phyloP scores from a whole-genome alignment of 2,113 vertebrate species.

The Microtus oregoni region DNA sequence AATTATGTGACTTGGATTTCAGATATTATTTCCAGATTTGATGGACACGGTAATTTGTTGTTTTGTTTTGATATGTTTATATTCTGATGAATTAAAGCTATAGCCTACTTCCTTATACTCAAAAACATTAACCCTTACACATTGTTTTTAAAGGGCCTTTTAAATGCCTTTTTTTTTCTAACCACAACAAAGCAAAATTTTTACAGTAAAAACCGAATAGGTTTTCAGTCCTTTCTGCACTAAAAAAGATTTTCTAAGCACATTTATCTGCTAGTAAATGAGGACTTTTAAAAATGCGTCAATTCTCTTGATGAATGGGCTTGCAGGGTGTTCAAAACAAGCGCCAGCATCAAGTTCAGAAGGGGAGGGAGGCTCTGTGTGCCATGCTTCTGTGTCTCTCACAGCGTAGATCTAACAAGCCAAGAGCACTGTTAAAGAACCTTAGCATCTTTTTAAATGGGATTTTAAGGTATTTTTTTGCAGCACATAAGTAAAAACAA shows the following conservation, averaged over 20 bases:
- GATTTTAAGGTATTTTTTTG: conserved; percentile 82
- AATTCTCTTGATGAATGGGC: conserved; percentile 82
- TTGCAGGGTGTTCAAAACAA: conserved; percentile 79
- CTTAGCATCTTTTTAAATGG: conserved; percentile 78
- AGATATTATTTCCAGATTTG: background rate
- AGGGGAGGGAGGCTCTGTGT: conserved; percentile 69
- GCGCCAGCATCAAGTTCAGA: conserved; percentile 73
- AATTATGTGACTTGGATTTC: background rate
- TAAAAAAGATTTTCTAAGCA: conserved; percentile 77
- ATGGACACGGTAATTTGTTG: background rate
- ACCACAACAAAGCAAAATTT: conserved; percentile 76
- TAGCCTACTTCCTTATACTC: conserved; percentile 45
- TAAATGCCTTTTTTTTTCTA: conserved; percentile 62
- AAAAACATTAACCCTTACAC: conserved; percentile 55
- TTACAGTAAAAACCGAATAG: conserved; percentile 79
- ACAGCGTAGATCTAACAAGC: conserved; percentile 82
- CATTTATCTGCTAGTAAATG: conserved; percentile 83
- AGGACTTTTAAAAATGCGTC: conserved; percentile 83
- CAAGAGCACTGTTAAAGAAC: conserved; percentile 82
- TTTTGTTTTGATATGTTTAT: background rate
- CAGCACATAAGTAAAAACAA: conserved; percentile 79
- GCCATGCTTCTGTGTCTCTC: conserved; percentile 74
- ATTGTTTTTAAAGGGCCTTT: conserved; percentile 74
- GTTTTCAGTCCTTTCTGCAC: conserved; percentile 83
- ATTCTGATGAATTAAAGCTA: background rate